Evolutionary conservation across 2,113 vertebrate genomes (phyloP), one percentile per base, ranked within the genome.

Genomic region (Ariopsis seemanni): DNA sequence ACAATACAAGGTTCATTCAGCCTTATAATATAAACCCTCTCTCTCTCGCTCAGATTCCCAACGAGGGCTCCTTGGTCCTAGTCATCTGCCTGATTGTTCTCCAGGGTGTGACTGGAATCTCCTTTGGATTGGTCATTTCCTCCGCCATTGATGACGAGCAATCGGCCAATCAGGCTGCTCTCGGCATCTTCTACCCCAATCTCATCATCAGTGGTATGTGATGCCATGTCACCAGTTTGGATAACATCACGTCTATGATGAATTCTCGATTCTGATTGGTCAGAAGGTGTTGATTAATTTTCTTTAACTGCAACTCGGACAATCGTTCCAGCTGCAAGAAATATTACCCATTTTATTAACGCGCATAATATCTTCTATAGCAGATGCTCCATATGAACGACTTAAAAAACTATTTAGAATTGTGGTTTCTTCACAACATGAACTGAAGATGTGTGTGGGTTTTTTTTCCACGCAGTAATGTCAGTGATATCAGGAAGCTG

Each of bases 161-260:
- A 88, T 95, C 87, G 8, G 95, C 95, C 91, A 95, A 95, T 91
- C 95, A 96, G 91, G 93, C 95, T 0, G 93, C 95, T 0, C 92
- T 96, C n/a, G 95, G 95, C 34, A 83, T 96, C 87, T 96, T 96
- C 92, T 96, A 96, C 82, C 95, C 95, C 34, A 94, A 96, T 90
- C 95, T 96, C 89, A 95, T 95, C 34, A 52, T 96, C 79, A 94
- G 95, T 0, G 95, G 95, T 96, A 90, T 6, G 90, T 42, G 7
- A 50, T 15, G 27, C 5, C 14, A 27, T 79, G 57, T 20, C 42
- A 34, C 6, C 27, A 17, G 3, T 34, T 30, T 10, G 11, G 63
- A n/a, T 27, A 67, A 67, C n/a, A 27, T 27, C 63, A 34, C 55
- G 80, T 42, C 12, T 2, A 58, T 72, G 53, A 78, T 5, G 0